Conservation (phyloP, 2,888 invertebrate species). For the Cataglyphis cursor region DNA sequence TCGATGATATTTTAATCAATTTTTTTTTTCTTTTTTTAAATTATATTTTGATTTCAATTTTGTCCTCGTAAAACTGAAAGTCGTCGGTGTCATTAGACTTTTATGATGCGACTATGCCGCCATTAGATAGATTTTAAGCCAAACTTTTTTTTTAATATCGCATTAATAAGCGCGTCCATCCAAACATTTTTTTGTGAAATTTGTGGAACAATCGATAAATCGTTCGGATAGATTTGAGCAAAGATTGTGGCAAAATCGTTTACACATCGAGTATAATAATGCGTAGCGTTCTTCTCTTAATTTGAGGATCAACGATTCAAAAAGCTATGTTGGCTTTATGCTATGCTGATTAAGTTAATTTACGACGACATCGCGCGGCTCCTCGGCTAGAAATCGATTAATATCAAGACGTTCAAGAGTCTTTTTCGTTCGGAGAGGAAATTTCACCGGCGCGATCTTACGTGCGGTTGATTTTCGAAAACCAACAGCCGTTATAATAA, state of each 20-base stretch:
- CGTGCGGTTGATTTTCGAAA: conserved; percentile 40
- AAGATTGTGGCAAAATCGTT: not conserved
- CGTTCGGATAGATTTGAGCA: not conserved
- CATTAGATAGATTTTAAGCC: not conserved
- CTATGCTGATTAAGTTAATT: conserved; percentile 69
- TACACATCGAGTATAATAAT: not conserved
- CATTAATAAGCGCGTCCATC: not conserved
- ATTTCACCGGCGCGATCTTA: conserved; percentile 34
- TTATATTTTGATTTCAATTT: not conserved
- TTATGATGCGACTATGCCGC: not conserved
- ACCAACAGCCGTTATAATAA: conserved; percentile 23
- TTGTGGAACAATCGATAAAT: not conserved
- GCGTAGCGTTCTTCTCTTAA: not conserved
- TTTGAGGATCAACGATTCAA: conserved; percentile 35
- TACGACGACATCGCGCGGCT: conserved; percentile 56
- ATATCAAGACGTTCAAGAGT: conserved; percentile 39
- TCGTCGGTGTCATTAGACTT: not conserved
- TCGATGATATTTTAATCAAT: conserved; percentile 28
- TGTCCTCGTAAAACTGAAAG: not conserved
- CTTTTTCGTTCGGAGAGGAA: conserved; percentile 41
- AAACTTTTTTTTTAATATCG: not conserved
- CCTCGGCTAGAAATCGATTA: conserved; percentile 61
- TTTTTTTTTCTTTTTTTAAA: not conserved
- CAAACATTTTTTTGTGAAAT: not conserved
- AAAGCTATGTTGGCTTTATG: conserved; percentile 44